A percentile compares a stretch with the other conserved stretches of the same genome.
Evolutionary conservation across 2,797 vertebrate genomes (phyloP).

Genomic region (Anableps anableps): DNA sequence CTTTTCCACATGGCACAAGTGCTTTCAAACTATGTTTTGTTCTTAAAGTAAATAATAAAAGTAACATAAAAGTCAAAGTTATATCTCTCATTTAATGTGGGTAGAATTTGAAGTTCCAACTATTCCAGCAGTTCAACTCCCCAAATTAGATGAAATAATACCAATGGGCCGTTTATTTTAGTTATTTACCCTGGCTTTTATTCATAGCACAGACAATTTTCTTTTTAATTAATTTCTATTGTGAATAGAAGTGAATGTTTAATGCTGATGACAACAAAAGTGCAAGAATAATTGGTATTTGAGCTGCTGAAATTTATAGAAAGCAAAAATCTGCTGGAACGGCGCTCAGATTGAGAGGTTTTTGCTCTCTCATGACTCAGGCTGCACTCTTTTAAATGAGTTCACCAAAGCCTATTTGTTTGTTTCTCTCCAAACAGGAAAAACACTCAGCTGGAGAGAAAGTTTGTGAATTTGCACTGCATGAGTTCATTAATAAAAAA

Average conservation of each 20-base stretch:
- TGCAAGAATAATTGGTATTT: not conserved
- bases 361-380: not conserved
- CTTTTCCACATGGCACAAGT: no score
- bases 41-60: not conserved
- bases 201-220: not conserved
- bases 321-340: not conserved
- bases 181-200: not conserved
- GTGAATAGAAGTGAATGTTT: not conserved
- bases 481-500: not conserved
- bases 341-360: not conserved
- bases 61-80: not conserved
- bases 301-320: not conserved
- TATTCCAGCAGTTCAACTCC: not conserved
- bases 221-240: not conserved
- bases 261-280: not conserved
- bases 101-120: slow-evolving; percentile 3
- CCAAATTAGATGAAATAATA: not conserved
- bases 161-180: not conserved
- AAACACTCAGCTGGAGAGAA: not conserved
- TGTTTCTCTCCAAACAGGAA: not conserved
- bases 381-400: not conserved
- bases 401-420: not conserved
- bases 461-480: not conserved
- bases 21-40: not conserved
- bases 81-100: not conserved